These are phyloP conservation scores for Aspiorhynchus laticeps DNA, from an alignment of 2,113 vertebrate genomes.

Conservation along the genomic window DNA sequence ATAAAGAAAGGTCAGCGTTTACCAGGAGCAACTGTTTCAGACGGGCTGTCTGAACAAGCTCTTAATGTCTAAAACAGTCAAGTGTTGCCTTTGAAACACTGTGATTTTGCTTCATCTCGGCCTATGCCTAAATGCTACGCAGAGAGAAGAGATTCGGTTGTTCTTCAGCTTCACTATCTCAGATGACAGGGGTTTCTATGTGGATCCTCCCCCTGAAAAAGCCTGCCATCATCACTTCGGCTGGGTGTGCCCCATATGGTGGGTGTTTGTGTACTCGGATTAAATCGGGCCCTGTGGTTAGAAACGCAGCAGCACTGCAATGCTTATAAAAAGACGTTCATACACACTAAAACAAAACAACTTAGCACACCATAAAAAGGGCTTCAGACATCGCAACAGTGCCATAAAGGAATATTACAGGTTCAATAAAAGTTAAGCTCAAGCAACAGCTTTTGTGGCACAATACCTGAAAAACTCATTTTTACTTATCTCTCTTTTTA, in stretches of 20 bases:
- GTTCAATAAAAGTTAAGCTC: background rate
- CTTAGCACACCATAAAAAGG: background rate
- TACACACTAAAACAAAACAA: conserved; percentile 14
- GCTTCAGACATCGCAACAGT: background rate
- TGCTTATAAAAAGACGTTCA: conserved; percentile 4
- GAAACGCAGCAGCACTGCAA: background rate
- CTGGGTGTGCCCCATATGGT: conserved; percentile 39
- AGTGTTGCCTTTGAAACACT: background rate
- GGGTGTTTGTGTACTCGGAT: conserved; percentile 38
- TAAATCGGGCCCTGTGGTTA: conserved; percentile 25
- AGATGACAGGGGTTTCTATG: conserved; percentile 34
- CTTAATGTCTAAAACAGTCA: background rate
- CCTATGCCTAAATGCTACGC: background rate
- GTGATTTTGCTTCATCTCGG: background rate
- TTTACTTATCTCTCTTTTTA: background rate
- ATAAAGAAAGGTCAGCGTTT: conserved; percentile 17
- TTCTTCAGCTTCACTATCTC: background rate
- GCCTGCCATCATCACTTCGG: conserved; percentile 31
- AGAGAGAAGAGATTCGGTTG: background rate
- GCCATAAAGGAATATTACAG: background rate
- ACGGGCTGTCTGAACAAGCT: background rate
- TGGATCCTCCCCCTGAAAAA: conserved; percentile 11
- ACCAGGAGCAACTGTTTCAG: conserved; percentile 29
- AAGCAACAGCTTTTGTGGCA: background rate
- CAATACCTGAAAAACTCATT: background rate